Percentiles rank a stretch among this genome's conserved stretches.
These are phyloP conservation scores for Phacellophora camtschatica DNA, from an alignment of 30 jellyfish, hydroid and myxozoan species.

Conservation along the genomic window DNA sequence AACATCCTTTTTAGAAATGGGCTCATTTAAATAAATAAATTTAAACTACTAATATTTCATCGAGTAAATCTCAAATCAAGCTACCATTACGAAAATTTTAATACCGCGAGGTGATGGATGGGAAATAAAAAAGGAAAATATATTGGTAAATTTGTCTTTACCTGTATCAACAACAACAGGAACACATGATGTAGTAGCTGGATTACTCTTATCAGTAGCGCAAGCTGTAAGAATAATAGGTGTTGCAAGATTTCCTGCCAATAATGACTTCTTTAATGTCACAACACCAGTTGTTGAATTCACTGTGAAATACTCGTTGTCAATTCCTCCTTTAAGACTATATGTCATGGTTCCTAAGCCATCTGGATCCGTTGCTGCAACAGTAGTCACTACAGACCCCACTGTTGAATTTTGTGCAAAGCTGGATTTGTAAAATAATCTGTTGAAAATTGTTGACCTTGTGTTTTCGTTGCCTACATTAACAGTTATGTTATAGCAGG, in stretches of 20 bases:
- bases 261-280: slow-evolving; percentile 39
- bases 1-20: too few relatives aligned
- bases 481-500: slow-evolving; percentile 50
- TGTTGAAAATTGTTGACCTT: slow-evolving; percentile 65
- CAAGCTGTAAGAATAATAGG: slow-evolving; percentile 70
- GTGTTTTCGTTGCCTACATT: slow-evolving; percentile 62
- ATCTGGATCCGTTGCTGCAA: slow-evolving; percentile 82
- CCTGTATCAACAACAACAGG: slow-evolving; percentile 75
- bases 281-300: slow-evolving; percentile 67
- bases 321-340: slow-evolving; percentile 55
- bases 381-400: slow-evolving; percentile 55
- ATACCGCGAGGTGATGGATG: too few relatives aligned
- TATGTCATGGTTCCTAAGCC: slow-evolving; percentile 65
- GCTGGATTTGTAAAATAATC: slow-evolving; percentile 2
- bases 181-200: slow-evolving; percentile 62
- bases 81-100: too few relatives aligned
- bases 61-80: too few relatives aligned
- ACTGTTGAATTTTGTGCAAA: slow-evolving; percentile 13
- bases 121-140: too few relatives aligned
- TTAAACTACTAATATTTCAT: too few relatives aligned
- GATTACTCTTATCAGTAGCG: slow-evolving; percentile 76
- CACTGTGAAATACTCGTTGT: slow-evolving; percentile 53
- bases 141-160: too few relatives aligned
- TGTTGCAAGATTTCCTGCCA: slow-evolving; percentile 25
- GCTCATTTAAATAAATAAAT: too few relatives aligned